Percentiles rank a stretch among this genome's conserved stretches.
These are phyloP conservation scores for Linnaemya vulpina DNA, from an alignment of 2,888 invertebrate genomes.

Conservation along the genomic window DNA sequence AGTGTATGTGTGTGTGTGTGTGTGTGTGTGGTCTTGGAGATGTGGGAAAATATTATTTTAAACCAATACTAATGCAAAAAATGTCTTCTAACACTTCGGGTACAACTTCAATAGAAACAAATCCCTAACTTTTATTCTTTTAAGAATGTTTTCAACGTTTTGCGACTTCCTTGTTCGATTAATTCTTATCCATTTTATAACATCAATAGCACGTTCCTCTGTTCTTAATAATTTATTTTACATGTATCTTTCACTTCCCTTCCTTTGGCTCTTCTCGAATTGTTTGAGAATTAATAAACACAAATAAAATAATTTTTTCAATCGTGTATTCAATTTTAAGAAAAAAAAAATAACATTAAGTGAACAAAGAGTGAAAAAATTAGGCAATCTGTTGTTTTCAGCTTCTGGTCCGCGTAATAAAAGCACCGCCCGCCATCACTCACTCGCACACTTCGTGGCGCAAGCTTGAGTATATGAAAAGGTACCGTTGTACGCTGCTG, in stretches of 20 bases:
- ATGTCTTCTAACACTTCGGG: no score
- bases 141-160: neutral
- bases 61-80: no score
- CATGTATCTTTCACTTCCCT: neutral
- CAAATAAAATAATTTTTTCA: constrained; percentile 50
- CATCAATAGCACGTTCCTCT: neutral
- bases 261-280: neutral
- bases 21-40: no score
- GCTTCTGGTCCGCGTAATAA: constrained; percentile 51
- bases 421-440: constrained; percentile 40
- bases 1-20: no score
- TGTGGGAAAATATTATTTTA: no score
- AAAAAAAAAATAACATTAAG: constrained; percentile 30
- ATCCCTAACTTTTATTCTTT: neutral
- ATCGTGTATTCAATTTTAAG: constrained; percentile 48
- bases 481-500: constrained; percentile 44
- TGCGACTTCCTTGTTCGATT: constrained; percentile 1
- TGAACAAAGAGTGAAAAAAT: constrained; percentile 37
- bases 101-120: neutral
- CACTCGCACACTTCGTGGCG: constrained; percentile 25
- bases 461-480: constrained; percentile 40
- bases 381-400: constrained; percentile 67
- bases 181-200: constrained; percentile 22
- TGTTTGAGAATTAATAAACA: constrained; percentile 24
- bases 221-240: constrained; percentile 7